A percentile compares a stretch with the other conserved stretches of the same genome.
Conservation (phyloP, 2,888 invertebrate genomes). For the Apocheima hispidaria region DNA sequence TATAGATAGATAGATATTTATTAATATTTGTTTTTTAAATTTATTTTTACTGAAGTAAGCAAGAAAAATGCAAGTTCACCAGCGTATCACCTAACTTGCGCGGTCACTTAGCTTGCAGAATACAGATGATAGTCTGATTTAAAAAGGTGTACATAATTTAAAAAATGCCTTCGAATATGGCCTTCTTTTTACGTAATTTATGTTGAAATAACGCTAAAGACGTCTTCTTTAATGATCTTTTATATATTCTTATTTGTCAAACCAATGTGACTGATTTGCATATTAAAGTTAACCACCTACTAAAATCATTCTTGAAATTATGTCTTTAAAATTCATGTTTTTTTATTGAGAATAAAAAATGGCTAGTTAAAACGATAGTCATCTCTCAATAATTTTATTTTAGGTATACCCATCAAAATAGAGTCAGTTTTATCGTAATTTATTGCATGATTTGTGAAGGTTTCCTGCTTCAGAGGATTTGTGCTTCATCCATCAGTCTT, state of each 20-base stretch:
- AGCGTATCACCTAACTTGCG: no score
- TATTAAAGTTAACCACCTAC: conserved; percentile 11
- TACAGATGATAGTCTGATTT: no score
- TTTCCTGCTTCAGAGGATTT: no score
- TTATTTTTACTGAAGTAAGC: no score
- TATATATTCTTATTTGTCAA: conserved; percentile 18
- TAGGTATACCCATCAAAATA: background rate
- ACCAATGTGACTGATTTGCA: conserved; percentile 12
- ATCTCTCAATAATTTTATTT: conserved; percentile 3
- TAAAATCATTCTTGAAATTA: conserved; percentile 14
- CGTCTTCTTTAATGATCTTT: conserved; percentile 3
- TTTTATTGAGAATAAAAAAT: conserved; percentile 27
- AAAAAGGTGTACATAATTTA: no score
- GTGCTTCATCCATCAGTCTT: no score
- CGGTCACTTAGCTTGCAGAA: no score
- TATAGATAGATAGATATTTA: no score
- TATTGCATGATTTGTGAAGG: no score
- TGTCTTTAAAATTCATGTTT: conserved; percentile 22
- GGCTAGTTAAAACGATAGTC: conserved; percentile 11
- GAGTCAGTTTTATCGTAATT: background rate
- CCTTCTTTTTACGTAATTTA: conserved; percentile 1
- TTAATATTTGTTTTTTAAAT: no score
- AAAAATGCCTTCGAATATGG: background rate
- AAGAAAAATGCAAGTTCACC: no score
- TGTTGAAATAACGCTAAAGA: conserved; percentile 7